Conservation (phyloP, 2,113 vertebrate genomes). For the Lathamus discolor region DNA sequence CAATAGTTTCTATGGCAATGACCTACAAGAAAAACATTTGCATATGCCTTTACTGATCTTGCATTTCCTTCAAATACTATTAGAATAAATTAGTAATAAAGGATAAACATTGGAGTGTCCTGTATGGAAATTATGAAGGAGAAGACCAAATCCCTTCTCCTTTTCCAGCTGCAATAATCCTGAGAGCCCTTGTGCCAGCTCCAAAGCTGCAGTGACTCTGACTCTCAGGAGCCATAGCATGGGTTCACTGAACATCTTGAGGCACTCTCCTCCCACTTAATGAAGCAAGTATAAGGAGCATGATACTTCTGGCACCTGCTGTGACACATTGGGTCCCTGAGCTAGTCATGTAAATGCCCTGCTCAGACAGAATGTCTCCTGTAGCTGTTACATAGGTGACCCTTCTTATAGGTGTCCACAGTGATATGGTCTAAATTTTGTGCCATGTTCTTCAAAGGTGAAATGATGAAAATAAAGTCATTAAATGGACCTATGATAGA, state of each 20-base stretch:
- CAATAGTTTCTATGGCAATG: constrained; percentile 67
- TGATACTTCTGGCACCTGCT: not conserved
- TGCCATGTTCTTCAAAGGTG: not conserved
- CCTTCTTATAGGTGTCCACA: not conserved
- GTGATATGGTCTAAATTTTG: not conserved
- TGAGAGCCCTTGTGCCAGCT: not conserved
- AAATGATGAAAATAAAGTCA: not conserved
- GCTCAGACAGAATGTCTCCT: not conserved
- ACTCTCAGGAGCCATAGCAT: not conserved
- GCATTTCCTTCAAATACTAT: constrained; percentile 28
- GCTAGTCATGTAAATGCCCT: not conserved
- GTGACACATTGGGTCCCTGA: not conserved
- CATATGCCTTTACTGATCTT: constrained; percentile 61
- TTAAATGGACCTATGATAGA: not conserved
- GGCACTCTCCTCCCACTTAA: not conserved
- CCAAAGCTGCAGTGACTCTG: not conserved
- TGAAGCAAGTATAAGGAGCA: not conserved
- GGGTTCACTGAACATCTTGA: not conserved
- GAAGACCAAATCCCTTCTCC: not conserved
- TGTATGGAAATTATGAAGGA: not conserved
- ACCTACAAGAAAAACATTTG: constrained; percentile 69
- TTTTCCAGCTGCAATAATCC: not conserved
- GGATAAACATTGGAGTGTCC: not conserved
- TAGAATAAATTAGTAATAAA: constrained; percentile 37
- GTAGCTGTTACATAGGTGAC: not conserved